Evolutionary conservation across 2,797 vertebrate species (phyloP), one percentile per base, ranked within the genome.

Genomic region (Chelidonichthys spinosus): DNA sequence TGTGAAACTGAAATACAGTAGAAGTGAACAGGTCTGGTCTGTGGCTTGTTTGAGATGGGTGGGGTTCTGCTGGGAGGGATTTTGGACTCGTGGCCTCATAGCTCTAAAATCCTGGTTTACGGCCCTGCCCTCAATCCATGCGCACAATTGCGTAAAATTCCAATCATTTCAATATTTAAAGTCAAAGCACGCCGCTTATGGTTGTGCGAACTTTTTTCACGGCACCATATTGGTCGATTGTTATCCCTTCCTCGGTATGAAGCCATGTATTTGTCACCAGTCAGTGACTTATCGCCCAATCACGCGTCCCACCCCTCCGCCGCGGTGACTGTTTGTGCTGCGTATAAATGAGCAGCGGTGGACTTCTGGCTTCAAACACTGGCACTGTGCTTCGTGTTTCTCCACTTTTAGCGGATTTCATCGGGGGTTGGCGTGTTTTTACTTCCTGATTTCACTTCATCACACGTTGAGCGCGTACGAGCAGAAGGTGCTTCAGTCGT

Each of bases 221-320:
- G 2, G 50, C 44, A 2, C 7, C 58, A 11, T 10, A 2, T 14
- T 33, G 11, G 11, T 50, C 44, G 2, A 15, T 37, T 25, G 40
- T 6, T 2, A 36, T 60, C 44, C 37, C 1, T 8, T 37, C 15
- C 25, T 44, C 49, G 15, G 36, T 61, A 39, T 69, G 64, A 70
- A 39, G 32, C 50, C 25, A 1, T 25, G 74, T 52, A 53, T 69
- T 67, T 78, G 44, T 76, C 10, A 42, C 11, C 39, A 15, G 58
- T 5, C 53, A 0, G 11, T 75, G 35, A 66, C 3, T 80, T 76
- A 87, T 87, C 75, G 86, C 90, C 2, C 88, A 90, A 2, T 87
- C 87, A 86, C 72, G 87, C 80, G 85, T 81, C 79, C 68, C 88
- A 52, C 85, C 74, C 87, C 71, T 69, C 44, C 17, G 7, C 58